Percentiles rank a stretch among this genome's conserved stretches.
Evolutionary conservation across 1,140 invertebrate species (phyloP).

Genomic region (Asobara japonica): DNA sequence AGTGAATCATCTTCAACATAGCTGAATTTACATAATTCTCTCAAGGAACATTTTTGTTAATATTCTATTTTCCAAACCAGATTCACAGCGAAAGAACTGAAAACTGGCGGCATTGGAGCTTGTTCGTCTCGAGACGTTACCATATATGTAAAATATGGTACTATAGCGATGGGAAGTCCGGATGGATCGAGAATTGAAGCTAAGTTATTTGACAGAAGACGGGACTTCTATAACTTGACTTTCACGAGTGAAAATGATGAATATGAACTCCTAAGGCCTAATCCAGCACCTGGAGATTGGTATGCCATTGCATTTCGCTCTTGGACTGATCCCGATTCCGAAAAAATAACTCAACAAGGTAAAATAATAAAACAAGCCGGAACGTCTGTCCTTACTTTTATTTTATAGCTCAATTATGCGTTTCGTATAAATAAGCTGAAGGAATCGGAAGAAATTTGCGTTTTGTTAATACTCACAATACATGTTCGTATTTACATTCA

Average conservation of each 20-base stretch:
- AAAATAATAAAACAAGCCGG: slow-evolving; percentile 17
- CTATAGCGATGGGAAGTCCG: slow-evolving; percentile 80
- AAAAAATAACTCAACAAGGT: slow-evolving; percentile 80
- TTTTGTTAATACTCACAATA: too few species aligned
- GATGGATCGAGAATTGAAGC: slow-evolving; percentile 77
- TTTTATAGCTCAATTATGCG: too few species aligned
- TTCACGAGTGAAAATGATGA: slow-evolving; percentile 66
- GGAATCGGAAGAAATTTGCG: too few species aligned
- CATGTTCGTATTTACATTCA: too few species aligned
- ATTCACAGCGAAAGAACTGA: slow-evolving; percentile 59
- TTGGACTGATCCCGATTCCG: slow-evolving; percentile 76
- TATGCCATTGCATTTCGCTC: slow-evolving; percentile 81
- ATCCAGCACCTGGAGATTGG: slow-evolving; percentile 80
- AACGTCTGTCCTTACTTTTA: neutral
- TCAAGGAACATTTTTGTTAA: neutral
- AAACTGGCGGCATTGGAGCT: slow-evolving; percentile 56
- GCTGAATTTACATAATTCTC: neutral
- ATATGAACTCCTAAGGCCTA: slow-evolving; percentile 68
- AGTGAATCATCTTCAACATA: slow-evolving; percentile 2
- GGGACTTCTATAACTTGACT: slow-evolving; percentile 56
- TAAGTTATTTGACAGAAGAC: slow-evolving; percentile 69
- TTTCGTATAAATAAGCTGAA: too few species aligned
- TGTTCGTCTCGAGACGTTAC: slow-evolving; percentile 71
- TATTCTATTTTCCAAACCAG: slow-evolving; percentile 37
- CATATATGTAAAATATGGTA: slow-evolving; percentile 76